These are phyloP conservation scores for Charadrius vociferus DNA, from an alignment of 2,113 vertebrate genomes.

Conservation along the genomic window DNA sequence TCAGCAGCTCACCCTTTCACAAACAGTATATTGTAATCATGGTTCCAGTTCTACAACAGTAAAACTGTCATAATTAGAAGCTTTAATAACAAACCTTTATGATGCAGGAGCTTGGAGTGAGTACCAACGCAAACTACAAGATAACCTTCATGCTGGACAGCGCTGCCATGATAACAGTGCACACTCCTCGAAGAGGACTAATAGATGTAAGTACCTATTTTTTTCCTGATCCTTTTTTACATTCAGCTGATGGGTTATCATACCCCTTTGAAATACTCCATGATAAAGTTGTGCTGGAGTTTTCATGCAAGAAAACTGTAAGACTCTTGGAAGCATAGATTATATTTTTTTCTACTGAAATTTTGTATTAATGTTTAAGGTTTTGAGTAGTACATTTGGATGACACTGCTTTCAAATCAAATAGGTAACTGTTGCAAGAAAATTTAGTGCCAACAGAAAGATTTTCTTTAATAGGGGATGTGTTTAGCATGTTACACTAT, in stretches of 20 bases:
- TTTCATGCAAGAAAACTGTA: not conserved
- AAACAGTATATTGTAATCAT: not conserved
- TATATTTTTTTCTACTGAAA: not conserved
- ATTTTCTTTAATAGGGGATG: not conserved
- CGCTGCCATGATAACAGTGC: slow-evolving; percentile 98
- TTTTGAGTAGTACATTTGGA: not conserved
- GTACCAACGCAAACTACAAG: slow-evolving; percentile 96
- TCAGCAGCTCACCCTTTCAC: not conserved
- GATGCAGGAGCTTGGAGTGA: slow-evolving; percentile 94
- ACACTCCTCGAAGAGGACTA: slow-evolving; percentile 93
- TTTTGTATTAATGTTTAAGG: not conserved
- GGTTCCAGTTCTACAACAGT: not conserved
- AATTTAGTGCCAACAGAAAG: not conserved
- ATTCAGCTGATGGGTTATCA: not conserved
- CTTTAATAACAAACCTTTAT: slow-evolving; percentile 18
- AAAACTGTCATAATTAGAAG: not conserved
- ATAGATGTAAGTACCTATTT: slow-evolving; percentile 84
- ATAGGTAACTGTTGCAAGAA: not conserved
- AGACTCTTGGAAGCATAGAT: not conserved
- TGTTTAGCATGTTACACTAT: not conserved
- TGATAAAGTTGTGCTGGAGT: not conserved
- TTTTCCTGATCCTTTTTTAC: not conserved
- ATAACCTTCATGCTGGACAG: slow-evolving; percentile 99
- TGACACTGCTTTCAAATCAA: not conserved
- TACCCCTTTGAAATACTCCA: not conserved